These are phyloP conservation scores for Scartelaos histophorus DNA, from an alignment of 2,113 vertebrate species.

Conservation along the genomic window DNA sequence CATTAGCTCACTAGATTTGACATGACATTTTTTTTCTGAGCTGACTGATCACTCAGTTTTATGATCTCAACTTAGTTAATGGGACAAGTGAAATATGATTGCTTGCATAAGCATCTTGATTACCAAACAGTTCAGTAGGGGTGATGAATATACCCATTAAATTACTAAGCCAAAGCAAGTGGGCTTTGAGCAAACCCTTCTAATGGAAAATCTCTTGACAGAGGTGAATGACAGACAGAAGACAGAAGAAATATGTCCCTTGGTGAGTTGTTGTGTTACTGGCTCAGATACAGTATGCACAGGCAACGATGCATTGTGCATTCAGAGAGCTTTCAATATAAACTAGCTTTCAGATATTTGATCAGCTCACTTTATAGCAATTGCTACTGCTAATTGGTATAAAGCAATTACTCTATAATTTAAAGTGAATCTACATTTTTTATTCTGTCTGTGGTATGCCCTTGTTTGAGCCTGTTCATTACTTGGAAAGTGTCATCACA, in stretches of 20 bases:
- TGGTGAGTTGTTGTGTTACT: neutral
- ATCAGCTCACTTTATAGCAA: neutral
- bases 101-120: slow-evolving; percentile 22
- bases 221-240: slow-evolving; percentile 1
- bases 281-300: neutral
- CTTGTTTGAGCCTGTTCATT: slow-evolving; percentile 9
- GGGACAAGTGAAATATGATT: slow-evolving; percentile 33
- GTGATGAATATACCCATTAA: slow-evolving; percentile 12
- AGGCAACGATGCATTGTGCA: neutral
- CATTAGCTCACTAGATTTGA: neutral
- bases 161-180: slow-evolving; percentile 15
- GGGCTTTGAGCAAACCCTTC: slow-evolving; percentile 9
- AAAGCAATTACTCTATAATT: neutral
- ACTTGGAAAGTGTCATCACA: neutral
- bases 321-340: too few relatives aligned
- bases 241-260: neutral
- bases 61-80: slow-evolving; percentile 27
- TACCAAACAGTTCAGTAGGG: neutral
- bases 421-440: neutral
- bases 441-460: neutral
- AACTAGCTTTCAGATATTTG: too few relatives aligned
- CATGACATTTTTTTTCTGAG: neutral
- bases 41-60: neutral
- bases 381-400: neutral
- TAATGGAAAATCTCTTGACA: slow-evolving; percentile 6